Conservation (phyloP, 2,888 invertebrate genomes). For the Eristalinus sepulchralis region DNA sequence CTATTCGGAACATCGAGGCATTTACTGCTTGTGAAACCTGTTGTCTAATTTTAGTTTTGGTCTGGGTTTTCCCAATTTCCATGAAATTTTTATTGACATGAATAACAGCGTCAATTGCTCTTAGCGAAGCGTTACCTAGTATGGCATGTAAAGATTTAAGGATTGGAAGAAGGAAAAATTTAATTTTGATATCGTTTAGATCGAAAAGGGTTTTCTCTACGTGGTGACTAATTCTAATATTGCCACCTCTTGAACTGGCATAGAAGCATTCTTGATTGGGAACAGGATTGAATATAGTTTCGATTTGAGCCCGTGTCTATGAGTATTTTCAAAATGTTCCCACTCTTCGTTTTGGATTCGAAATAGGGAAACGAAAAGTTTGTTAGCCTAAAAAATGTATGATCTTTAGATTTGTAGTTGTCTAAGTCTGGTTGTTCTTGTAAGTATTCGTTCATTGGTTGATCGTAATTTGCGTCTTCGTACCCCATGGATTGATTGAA, state of each 20-base stretch:
- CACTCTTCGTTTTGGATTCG: slow-evolving; percentile 60
- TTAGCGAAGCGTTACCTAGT: too few relatives aligned
- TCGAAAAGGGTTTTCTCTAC: slow-evolving; percentile 32
- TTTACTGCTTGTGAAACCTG: neutral
- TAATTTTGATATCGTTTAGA: slow-evolving; percentile 16
- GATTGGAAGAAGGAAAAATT: slow-evolving; percentile 45
- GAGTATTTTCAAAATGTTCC: slow-evolving; percentile 62
- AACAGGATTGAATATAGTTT: slow-evolving; percentile 64
- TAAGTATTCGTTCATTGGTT: neutral
- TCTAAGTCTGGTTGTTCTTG: neutral
- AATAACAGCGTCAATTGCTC: neutral
- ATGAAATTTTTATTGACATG: neutral
- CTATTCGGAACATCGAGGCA: neutral
- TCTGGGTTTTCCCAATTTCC: neutral
- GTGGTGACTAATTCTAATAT: slow-evolving; percentile 49
- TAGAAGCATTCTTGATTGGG: slow-evolving; percentile 51
- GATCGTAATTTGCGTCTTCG: slow-evolving; percentile 2
- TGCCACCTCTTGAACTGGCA: slow-evolving; percentile 57
- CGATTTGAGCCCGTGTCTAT: slow-evolving; percentile 66
- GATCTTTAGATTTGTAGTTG: neutral
- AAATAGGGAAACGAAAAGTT: slow-evolving; percentile 69
- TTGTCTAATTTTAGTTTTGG: neutral
- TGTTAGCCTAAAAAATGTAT: slow-evolving; percentile 69
- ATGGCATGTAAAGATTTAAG: too few relatives aligned
- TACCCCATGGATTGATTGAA: neutral